Evolutionary conservation across 2,888 invertebrate species (phyloP), one percentile per base, ranked within the genome.

Genomic region (Drosophila buzzatii): DNA sequence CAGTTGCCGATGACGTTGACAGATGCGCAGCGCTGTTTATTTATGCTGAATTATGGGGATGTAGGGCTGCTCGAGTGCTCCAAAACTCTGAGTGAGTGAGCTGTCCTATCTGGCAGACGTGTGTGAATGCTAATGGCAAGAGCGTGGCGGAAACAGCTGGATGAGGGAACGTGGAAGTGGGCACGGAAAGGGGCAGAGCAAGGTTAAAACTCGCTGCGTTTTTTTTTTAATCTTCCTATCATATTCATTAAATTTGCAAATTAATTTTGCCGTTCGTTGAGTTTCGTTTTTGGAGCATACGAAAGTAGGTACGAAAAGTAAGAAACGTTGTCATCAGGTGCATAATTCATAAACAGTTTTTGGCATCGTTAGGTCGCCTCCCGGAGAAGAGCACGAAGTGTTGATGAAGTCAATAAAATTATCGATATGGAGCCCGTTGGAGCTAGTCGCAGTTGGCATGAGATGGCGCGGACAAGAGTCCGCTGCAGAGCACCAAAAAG

Each of bases 211-310:
- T 65, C 41, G 20, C 35, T 31, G 55, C 52, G 45, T 39, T 39
- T 37, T 14, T 16, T 65, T 51, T 71, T 81, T 71, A 52, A 45
- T 70, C 70, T 68, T 59, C 41, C 35, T 37, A 51, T 58, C 83
- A 69, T 78, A 73, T 90, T 88, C 84, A 88, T 90, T 82, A 82
- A 89, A 80, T 85, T 82, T 88, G 77, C 72, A 85, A 85, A 88
- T 85, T 88, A 82, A 85, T 89, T 79, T 89, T 62, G 75, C 66
- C 88, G 83, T 76, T 82, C 74, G 88, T 79, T 85, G 85, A 82
- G 89, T 73, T 89, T 66, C 52, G 74, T 74, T 76, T 87, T 65
- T 74, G 70, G 71, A 89, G 70, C 79, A 82, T 57, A 74, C 60
- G 27, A 76, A 72, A 82, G 66, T 68, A 6, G 56, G 20, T 12